A percentile compares a stretch with the other conserved stretches of the same genome.
Conservation (phyloP, 1,140 invertebrate genomes). For the Rhopalosiphum padi region DNA sequence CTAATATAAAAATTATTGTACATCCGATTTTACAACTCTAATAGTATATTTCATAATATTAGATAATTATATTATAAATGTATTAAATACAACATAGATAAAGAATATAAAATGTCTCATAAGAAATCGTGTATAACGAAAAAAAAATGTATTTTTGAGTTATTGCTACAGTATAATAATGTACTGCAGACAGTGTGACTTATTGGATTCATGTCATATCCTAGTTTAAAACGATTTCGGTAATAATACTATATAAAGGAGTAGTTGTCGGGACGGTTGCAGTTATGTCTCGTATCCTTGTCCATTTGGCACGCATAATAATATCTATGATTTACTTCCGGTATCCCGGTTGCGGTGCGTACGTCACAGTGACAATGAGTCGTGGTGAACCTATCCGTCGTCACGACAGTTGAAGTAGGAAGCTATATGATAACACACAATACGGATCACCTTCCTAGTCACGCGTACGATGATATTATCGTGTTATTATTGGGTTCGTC, state of each 20-base stretch:
- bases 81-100: not conserved
- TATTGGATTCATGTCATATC: not conserved
- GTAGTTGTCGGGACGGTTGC: not conserved
- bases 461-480: not conserved
- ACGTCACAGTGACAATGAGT: not conserved
- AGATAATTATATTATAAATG: too few relatives aligned
- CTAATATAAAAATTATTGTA: too few relatives aligned
- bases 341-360: not conserved
- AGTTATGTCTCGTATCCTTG: not conserved
- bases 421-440: not conserved
- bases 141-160: not conserved
- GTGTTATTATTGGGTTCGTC: not conserved
- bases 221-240: not conserved
- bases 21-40: too few relatives aligned
- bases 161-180: not conserved
- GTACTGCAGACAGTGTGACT: not conserved
- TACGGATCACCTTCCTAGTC: not conserved
- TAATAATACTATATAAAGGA: not conserved
- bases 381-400: not conserved
- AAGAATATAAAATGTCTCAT: too few relatives aligned
- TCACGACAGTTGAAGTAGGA: not conserved
- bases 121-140: not conserved
- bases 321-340: not conserved
- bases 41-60: too few relatives aligned
- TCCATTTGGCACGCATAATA: not conserved